phyloP scores from a whole-genome alignment of 2,797 vertebrate species.

The Spatula clypeata region DNA sequence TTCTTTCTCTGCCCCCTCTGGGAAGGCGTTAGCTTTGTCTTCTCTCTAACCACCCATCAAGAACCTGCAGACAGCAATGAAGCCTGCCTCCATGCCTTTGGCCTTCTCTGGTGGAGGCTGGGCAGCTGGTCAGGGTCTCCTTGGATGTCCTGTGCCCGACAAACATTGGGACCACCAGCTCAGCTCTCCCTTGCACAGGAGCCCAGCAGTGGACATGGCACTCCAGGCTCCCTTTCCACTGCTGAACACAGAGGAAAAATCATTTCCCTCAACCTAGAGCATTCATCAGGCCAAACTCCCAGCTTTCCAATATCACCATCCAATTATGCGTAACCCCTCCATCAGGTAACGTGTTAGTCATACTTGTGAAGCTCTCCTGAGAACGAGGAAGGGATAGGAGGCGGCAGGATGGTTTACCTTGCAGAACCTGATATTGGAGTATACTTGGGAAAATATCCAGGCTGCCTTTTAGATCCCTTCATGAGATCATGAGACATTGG shows the following conservation, averaged over 20 bases:
- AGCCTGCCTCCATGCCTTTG: neutral
- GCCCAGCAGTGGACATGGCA: neutral
- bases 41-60: neutral
- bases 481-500: neutral
- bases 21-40: neutral
- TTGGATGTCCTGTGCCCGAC: accelerated
- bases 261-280: neutral
- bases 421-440: constrained; percentile 54
- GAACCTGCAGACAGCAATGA: neutral
- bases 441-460: constrained; percentile 10
- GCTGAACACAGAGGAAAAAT: accelerated
- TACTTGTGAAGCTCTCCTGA: neutral
- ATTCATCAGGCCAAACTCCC: neutral
- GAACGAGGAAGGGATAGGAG: neutral
- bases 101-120: neutral
- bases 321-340: neutral
- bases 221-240: neutral
- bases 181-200: neutral
- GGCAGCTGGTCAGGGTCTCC: neutral
- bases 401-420: neutral
- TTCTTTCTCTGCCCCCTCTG: neutral
- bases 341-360: neutral
- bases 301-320: neutral
- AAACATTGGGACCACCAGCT: neutral
- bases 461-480: neutral